Evolutionary conservation across 1,140 invertebrate species (phyloP), one percentile per base, ranked within the genome.

Genomic region (Belonocnema kinseyi): DNA sequence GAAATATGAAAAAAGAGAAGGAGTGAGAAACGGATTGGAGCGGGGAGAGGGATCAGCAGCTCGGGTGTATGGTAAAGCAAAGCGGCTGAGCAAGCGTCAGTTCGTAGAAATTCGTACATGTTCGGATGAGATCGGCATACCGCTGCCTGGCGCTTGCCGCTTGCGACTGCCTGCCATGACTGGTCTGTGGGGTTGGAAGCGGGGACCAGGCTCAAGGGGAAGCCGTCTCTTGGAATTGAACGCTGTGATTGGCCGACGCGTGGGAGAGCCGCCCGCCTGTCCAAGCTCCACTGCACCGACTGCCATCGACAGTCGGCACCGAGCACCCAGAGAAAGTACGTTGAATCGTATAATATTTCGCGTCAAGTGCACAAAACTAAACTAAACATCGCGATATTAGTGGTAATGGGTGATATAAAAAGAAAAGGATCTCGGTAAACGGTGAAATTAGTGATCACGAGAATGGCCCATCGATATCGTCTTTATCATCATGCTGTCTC

Each of bases 251-350:
- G 89, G 91, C 88, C 83, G 85, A 75, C 84, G 88, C 89, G 89
- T 90, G 88, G 90, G 90, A 90, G 90, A 90, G 88, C 89, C 88
- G 87, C 89, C 88, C 89, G 88, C 87, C 84, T 86, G 88, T 86
- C 84, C 86, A 88, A 86, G 85, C 21, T 66, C 58, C 81, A 82
- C 78, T 77, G 83, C 75, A 83, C 82, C 82, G 81, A 83, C 82
- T 83, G 81, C 82, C 76, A 82, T 83, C 85, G 86, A 81, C 89
- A 89, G 88, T 89, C 88, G 85, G 85, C 85, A 83, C 84, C 87
- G 89, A 89, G 88, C 89, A 90, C 85, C 80, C 88, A 88, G 83
- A 80, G 82, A 82, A 87, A 85, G 73, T 81, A 76, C 76, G 54
- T 58, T 72, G 73, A 16, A 33, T 11, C 13, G 56, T 13, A 58